Base-by-base conservation (phyloP, 2,113 vertebrate genomes). In the Rhynchopsitta pachyrhyncha region DNA sequence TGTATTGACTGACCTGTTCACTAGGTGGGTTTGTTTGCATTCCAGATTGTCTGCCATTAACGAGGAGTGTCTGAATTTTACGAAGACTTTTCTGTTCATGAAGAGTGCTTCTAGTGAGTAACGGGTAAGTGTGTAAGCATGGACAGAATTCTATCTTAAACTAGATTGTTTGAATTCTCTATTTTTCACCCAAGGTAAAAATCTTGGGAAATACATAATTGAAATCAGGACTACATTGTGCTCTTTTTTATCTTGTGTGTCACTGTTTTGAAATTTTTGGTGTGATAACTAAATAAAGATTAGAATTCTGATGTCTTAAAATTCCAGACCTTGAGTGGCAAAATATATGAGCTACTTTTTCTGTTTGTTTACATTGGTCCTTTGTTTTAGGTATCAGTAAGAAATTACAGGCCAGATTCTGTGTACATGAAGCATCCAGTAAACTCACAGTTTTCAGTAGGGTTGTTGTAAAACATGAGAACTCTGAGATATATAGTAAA, bases 21-120 rank as follows among this genome's bases (percentile, higher is more conserved):
- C 53, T 94, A 35, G 70, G 79, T 81, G 85, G 78, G 25, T 92
- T 93, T 93, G 59, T 60, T 94, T 74, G 13, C 82, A 92, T 96
- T 96, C 82, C 93, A 90, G 79, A 75, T 94, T 71, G 88, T 90
- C 92, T 92, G 85, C 68, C 39, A 42, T 75, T 79, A 76, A 70
- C 19, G 71, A 77, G 46, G 42, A 96, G 75, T 0, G 11, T 94
- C 94, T 92, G 87, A 70, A 77, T 83, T 91, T 81, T 74, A 64
- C 3, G 71, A 88, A 94, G 50, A 16, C 57, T 90, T 35, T 94
- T 93, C 82, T 96, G 85, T 91, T 66, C 68, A 12, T 19, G 22
- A 29, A 74, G 76, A 71, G 44, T 74, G 49, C 64, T 83, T 90
- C 85, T 64, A 31, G 68, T 88, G 78, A 94, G 69, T 81, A 87